phyloP scores from a whole-genome alignment of 2,888 invertebrate species.

The Sminthurinus aureus region DNA sequence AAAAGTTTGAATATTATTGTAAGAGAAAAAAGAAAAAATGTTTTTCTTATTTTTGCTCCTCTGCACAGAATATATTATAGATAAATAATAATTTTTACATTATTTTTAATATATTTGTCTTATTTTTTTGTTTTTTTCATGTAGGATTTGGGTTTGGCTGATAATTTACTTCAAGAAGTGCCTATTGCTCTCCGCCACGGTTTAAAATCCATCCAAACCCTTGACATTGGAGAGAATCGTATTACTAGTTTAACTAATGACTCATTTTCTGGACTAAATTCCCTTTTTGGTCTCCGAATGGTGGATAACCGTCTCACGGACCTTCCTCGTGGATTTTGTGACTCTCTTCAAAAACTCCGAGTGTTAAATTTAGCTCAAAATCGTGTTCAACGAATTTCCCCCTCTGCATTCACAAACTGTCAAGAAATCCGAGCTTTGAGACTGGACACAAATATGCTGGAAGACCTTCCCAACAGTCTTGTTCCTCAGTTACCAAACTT shows the following conservation, averaged over 20 bases:
- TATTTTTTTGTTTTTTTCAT: slow-evolving; percentile 65
- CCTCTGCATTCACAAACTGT: slow-evolving; percentile 78
- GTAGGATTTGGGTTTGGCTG: slow-evolving; percentile 78
- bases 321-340: slow-evolving; percentile 78
- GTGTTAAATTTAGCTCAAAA: slow-evolving; percentile 83
- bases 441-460: slow-evolving; percentile 79
- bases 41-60: too few species aligned
- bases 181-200: slow-evolving; percentile 73
- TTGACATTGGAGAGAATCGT: slow-evolving; percentile 83
- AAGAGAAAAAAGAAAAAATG: too few species aligned
- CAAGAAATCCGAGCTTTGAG: slow-evolving; percentile 77
- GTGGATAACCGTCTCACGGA: slow-evolving; percentile 82
- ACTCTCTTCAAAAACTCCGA: slow-evolving; percentile 70
- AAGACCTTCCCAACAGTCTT: slow-evolving; percentile 66
- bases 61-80: too few species aligned
- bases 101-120: too few species aligned
- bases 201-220: slow-evolving; percentile 74
- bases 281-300: slow-evolving; percentile 77
- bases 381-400: slow-evolving; percentile 78
- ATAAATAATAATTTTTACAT: too few species aligned
- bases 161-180: slow-evolving; percentile 72
- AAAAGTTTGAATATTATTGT: too few species aligned
- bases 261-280: slow-evolving; percentile 73
- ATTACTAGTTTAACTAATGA: slow-evolving; percentile 75
- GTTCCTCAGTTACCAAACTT: slow-evolving; percentile 68